A percentile compares a stretch with the other conserved stretches of the same genome.
phyloP scores from a whole-genome alignment of 2,888 invertebrate genomes.

The Tethea ocularis region DNA sequence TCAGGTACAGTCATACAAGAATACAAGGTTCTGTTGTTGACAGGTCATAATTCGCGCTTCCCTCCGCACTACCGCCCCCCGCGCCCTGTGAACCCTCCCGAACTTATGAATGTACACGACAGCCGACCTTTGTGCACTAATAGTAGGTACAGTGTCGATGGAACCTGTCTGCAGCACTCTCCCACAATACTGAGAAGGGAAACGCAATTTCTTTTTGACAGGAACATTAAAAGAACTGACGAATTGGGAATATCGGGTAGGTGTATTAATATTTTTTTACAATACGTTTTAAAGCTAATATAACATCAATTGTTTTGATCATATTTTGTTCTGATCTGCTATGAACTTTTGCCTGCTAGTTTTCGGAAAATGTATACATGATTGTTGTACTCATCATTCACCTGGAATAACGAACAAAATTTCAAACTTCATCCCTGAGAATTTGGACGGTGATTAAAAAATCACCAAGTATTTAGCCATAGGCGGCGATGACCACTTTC shows the following conservation, averaged over 20 bases:
- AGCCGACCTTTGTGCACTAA: slow-evolving; percentile 76
- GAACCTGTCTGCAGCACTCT: slow-evolving; percentile 59
- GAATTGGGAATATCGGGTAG: slow-evolving; percentile 23
- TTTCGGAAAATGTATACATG: too few relatives aligned
- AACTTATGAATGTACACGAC: slow-evolving; percentile 51
- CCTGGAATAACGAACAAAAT: too few relatives aligned
- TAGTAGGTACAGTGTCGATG: slow-evolving; percentile 60
- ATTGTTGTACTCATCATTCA: too few relatives aligned
- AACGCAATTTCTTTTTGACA: slow-evolving; percentile 75
- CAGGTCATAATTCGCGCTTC: slow-evolving; percentile 73
- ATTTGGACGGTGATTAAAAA: too few relatives aligned
- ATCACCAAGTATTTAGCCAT: too few relatives aligned
- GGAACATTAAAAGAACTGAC: slow-evolving; percentile 54
- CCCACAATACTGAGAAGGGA: slow-evolving; percentile 55
- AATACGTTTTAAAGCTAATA: neutral
- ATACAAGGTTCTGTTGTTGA: slow-evolving; percentile 58
- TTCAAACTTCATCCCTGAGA: too few relatives aligned
- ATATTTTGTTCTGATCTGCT: too few relatives aligned
- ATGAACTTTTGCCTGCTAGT: too few relatives aligned
- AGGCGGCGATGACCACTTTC: too few relatives aligned
- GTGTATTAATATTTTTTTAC: slow-evolving; percentile 5
- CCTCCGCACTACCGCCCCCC: slow-evolving; percentile 39
- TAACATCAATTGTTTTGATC: neutral
- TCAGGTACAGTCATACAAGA: slow-evolving; percentile 54
- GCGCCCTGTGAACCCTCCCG: neutral